Base-by-base conservation (phyloP, 2,888 invertebrate species). In the Caenorhabditis becei region DNA sequence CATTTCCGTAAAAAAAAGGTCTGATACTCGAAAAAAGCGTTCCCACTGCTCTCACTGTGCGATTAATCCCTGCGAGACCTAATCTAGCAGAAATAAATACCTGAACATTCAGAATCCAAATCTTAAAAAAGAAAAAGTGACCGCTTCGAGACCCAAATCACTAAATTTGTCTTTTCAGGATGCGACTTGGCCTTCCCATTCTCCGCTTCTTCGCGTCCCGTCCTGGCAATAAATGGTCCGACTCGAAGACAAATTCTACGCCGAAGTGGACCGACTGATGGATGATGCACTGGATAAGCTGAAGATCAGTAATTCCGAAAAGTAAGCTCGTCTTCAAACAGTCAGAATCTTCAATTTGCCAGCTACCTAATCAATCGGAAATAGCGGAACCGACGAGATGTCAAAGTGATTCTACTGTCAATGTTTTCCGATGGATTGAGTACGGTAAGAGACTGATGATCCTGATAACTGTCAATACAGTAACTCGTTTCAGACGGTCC, bases 341-440 rank as follows among this genome's bases (percentile, higher is more conserved):
- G 81, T 18, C 37, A 65, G 32, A 70, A 82, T 18, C 58, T 91
- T 84, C 91, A 90, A 78, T 93, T 93, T 84, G 85, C 93, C 49
- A 87, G 91, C 1, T 92, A 93, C 84, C 88, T 93, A 28, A 90
- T 93, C 49, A 90, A 89, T 24, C 92, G 92, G 77, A 77, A 91
- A 59, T 91, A 92, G 49, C 86, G 93, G 24, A 87, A 89, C 28
- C 87, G 91, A 66, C 91, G 92, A 23, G 94, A 94, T 87, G 94
- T 95, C 0, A 93, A 94, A n/a, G 94, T 94, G 44, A 93, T 95
- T 3, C 94, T 95, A 0, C 91, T 95, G 4, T 95, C 95, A 85
- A 93, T 95, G 91, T 95, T 95, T 90, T 92, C 94, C 11, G 95
- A 95, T 37, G 95, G 95, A n/a, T 94, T 95, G 54, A 95, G 95